Evolutionary conservation across 1,140 invertebrate genomes (phyloP).

Genomic region (Pseudomyrmex cubaensis): DNA sequence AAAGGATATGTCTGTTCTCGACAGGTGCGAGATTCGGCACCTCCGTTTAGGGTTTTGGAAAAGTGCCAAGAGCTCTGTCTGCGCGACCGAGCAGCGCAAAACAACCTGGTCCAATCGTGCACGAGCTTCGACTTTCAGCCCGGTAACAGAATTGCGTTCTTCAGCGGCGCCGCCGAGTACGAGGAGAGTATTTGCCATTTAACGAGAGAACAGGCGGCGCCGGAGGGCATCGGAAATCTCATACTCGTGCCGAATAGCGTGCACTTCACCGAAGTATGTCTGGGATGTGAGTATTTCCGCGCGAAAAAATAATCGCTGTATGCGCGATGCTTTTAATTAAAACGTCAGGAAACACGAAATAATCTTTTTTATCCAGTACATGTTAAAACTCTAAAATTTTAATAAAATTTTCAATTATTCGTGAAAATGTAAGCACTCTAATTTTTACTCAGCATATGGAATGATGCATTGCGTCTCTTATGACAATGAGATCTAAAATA

Average conservation of each 20-base stretch:
- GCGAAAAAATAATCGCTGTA: neutral
- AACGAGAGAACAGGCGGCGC: conserved; percentile 92
- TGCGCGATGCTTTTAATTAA: conserved; percentile 14
- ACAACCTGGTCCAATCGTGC: conserved; percentile 92
- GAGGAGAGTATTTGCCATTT: conserved; percentile 96
- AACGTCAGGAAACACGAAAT: neutral
- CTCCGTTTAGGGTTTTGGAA: conserved; percentile 93
- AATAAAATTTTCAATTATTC: neutral
- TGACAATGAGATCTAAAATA: neutral
- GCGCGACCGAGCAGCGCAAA: conserved; percentile 91
- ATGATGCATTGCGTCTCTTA: conserved; percentile 1
- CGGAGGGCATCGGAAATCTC: conserved; percentile 94
- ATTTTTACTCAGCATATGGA: neutral
- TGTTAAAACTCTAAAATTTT: too few species aligned
- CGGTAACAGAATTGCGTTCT: conserved; percentile 92
- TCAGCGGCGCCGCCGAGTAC: conserved; percentile 93
- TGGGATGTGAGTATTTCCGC: conserved; percentile 90
- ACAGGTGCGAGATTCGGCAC: conserved; percentile 90
- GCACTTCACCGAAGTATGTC: conserved; percentile 95
- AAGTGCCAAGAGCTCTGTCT: conserved; percentile 94
- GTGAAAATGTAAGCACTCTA: neutral
- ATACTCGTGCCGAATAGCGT: conserved; percentile 94
- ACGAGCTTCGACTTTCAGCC: conserved; percentile 96
- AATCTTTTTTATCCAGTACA: neutral
- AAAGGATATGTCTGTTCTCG: conserved; percentile 5